Evolutionary conservation across 2,797 vertebrate genomes (phyloP).

Genomic region (Anabas testudineus): DNA sequence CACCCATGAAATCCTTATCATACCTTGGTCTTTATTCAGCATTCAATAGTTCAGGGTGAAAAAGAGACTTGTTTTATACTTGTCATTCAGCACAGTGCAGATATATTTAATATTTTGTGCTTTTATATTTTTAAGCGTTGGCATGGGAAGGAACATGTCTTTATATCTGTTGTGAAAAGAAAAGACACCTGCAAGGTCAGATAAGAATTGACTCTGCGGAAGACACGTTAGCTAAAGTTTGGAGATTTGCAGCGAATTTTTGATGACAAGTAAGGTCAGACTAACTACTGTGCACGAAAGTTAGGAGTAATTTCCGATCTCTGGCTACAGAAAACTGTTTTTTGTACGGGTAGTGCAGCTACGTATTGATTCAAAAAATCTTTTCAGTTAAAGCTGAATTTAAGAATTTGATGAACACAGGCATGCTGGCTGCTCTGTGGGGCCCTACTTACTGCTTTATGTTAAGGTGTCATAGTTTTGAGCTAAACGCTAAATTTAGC

Average conservation of each 20-base stretch:
- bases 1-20: slow-evolving; percentile 25
- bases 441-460: background rate
- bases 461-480: background rate
- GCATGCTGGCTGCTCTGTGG: background rate
- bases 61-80: slow-evolving; percentile 21
- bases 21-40: slow-evolving; percentile 27
- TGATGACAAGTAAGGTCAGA: slow-evolving; percentile 44
- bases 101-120: background rate
- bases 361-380: slow-evolving; percentile 23
- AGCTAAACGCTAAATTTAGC: background rate
- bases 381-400: background rate
- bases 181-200: slow-evolving; percentile 47
- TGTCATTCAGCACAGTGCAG: background rate
- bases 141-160: slow-evolving; percentile 20
- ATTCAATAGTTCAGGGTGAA: slow-evolving; percentile 25
- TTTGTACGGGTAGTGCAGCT: background rate
- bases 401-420: background rate
- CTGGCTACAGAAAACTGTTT: background rate
- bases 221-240: slow-evolving; percentile 15
- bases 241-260: slow-evolving; percentile 16
- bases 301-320: slow-evolving; percentile 9
- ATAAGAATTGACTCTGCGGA: slow-evolving; percentile 18
- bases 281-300: slow-evolving; percentile 2
- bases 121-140: slow-evolving; percentile 18
- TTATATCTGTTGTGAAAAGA: slow-evolving; percentile 27